Evolutionary conservation across 1,140 invertebrate species (phyloP).

Genomic region (Lethrus apterus): DNA sequence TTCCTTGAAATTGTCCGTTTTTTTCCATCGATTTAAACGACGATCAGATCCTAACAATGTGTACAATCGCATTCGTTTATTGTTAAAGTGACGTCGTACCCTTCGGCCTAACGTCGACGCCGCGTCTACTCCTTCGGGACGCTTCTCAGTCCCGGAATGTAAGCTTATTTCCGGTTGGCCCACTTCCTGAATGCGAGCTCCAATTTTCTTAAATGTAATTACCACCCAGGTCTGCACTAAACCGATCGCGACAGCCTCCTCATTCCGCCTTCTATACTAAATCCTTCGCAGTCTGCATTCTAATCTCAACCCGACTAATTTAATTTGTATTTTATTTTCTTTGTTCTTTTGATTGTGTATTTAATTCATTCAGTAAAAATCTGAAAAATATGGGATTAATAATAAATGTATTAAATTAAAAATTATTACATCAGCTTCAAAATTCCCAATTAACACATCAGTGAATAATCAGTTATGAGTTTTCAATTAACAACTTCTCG

Average conservation of each 20-base stretch:
- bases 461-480: too few relatives aligned
- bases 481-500: too few relatives aligned
- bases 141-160: conserved; percentile 21
- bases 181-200: conserved; percentile 25
- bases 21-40: too few relatives aligned
- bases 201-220: conserved; percentile 33
- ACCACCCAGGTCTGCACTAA: conserved; percentile 20
- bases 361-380: too few relatives aligned
- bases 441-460: too few relatives aligned
- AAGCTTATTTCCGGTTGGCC: conserved; percentile 26
- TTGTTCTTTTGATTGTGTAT: too few relatives aligned
- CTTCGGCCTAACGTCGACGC: neutral
- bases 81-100: neutral
- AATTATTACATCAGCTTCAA: too few relatives aligned
- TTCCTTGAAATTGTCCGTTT: too few relatives aligned
- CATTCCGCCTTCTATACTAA: conserved; percentile 20
- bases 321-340: too few relatives aligned
- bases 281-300: conserved; percentile 15
- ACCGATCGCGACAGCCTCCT: conserved; percentile 24
- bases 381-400: too few relatives aligned
- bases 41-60: too few relatives aligned
- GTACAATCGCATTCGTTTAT: conserved; percentile 1
- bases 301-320: conserved; percentile 9
- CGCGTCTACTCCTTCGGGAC: conserved; percentile 19
- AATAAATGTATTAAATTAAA: too few relatives aligned